Evolutionary conservation across 2,797 vertebrate genomes (phyloP).

Genomic region (Coracias cyanogaster): DNA sequence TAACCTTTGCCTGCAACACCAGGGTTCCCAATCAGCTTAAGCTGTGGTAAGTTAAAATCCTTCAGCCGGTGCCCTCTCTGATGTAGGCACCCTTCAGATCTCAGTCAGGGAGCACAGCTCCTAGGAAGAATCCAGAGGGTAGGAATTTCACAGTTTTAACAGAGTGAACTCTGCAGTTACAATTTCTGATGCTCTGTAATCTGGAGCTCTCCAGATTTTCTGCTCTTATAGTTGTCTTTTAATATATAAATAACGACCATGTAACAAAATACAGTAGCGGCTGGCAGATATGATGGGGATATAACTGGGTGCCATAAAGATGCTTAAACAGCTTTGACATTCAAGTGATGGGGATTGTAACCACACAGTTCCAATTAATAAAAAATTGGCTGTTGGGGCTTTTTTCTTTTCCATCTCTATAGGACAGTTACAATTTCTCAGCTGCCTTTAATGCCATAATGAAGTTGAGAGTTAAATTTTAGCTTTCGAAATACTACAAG

Average conservation of each 20-base stretch:
- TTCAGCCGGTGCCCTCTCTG: not conserved
- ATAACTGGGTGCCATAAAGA: not conserved
- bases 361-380: not conserved
- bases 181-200: not conserved
- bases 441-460: not conserved
- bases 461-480: not conserved
- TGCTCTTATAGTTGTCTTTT: not conserved
- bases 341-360: not conserved
- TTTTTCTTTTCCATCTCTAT: not conserved
- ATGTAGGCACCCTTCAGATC: not conserved
- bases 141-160: not conserved
- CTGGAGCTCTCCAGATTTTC: not conserved
- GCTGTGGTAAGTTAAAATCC: not conserved
- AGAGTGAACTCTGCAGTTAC: not conserved
- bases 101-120: not conserved
- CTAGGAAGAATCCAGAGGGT: not conserved
- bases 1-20: not conserved
- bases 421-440: not conserved
- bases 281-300: not conserved
- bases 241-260: not conserved
- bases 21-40: not conserved
- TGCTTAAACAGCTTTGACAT: not conserved
- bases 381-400: not conserved
- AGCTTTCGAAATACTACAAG: not conserved
- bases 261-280: accelerated